A percentile compares a stretch with the other conserved stretches of the same genome.
phyloP scores from a whole-genome alignment of 1,140 invertebrate species.

The Littorina saxatilis region DNA sequence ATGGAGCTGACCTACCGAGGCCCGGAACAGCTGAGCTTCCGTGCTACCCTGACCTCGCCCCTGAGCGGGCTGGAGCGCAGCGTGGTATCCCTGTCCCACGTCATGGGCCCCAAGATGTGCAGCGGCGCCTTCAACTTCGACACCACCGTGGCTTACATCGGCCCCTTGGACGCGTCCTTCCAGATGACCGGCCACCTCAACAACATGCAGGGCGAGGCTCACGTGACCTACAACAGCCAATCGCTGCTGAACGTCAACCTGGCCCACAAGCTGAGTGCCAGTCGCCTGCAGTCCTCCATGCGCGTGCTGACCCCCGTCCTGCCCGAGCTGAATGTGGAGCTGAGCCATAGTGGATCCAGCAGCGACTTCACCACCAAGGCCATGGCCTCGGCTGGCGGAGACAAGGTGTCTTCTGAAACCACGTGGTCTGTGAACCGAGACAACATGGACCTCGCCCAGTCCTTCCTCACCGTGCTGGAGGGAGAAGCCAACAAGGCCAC shows the following conservation, averaged over 20 bases:
- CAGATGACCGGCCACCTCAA: constrained; percentile 2
- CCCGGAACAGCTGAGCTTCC: not conserved
- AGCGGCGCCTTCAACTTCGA: constrained; percentile 7
- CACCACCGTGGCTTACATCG: constrained; percentile 22
- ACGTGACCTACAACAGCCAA: constrained; percentile 16
- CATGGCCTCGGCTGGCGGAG: not conserved
- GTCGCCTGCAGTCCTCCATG: not conserved
- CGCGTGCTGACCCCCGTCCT: not conserved
- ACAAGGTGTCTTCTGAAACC: constrained; percentile 16
- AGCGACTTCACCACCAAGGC: constrained; percentile 31
- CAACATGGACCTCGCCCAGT: constrained; percentile 10
- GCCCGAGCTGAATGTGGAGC: constrained; percentile 27
- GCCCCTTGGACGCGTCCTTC: constrained; percentile 11
- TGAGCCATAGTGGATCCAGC: constrained; percentile 37
- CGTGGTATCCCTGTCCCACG: constrained; percentile 9
- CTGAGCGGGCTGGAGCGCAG: constrained; percentile 4
- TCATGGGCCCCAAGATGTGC: not conserved
- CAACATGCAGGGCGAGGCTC: constrained; percentile 20
- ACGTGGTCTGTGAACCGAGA: not conserved
- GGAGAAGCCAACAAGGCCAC: not conserved
- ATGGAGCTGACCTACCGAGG: constrained; percentile 6
- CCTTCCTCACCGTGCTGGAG: not conserved
- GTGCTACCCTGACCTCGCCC: constrained; percentile 13
- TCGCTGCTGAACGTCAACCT: constrained; percentile 4
- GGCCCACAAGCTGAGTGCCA: not conserved